Evolutionary conservation across 2,113 vertebrate species (phyloP).

Genomic region (Vidua chalybeata): DNA sequence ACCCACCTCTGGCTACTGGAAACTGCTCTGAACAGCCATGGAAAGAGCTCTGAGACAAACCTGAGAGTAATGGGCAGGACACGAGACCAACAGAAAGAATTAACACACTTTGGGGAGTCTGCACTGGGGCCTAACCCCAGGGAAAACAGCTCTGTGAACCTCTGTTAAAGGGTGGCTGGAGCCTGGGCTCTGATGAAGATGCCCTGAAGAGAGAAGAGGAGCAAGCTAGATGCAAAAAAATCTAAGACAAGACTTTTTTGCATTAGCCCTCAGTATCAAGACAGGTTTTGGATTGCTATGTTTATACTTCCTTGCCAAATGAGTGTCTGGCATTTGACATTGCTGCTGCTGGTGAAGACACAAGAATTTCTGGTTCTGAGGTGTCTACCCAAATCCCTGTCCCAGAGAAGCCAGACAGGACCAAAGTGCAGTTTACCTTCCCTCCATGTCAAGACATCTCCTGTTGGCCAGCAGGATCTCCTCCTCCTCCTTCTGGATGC

Average conservation of each 20-base stretch:
- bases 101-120: background rate
- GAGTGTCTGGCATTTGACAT: background rate
- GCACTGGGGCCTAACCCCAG: background rate
- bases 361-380: slow-evolving; percentile 41
- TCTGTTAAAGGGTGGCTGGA: background rate
- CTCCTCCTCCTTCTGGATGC: slow-evolving; percentile 98
- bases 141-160: background rate
- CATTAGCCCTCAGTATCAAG: slow-evolving; percentile 5
- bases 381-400: background rate
- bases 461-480: slow-evolving; percentile 97
- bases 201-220: background rate
- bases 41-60: background rate
- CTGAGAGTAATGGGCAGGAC: background rate
- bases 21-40: background rate
- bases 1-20: background rate
- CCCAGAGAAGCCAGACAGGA: background rate
- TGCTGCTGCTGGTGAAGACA: background rate
- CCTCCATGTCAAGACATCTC: slow-evolving; percentile 97
- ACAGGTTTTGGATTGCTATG: background rate
- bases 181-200: background rate
- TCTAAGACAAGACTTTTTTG: background rate
- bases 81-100: background rate
- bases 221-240: background rate
- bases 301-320: background rate
- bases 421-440: slow-evolving; percentile 80